Conservation (phyloP, 2,797 vertebrate species). For the Martes flavigula region DNA sequence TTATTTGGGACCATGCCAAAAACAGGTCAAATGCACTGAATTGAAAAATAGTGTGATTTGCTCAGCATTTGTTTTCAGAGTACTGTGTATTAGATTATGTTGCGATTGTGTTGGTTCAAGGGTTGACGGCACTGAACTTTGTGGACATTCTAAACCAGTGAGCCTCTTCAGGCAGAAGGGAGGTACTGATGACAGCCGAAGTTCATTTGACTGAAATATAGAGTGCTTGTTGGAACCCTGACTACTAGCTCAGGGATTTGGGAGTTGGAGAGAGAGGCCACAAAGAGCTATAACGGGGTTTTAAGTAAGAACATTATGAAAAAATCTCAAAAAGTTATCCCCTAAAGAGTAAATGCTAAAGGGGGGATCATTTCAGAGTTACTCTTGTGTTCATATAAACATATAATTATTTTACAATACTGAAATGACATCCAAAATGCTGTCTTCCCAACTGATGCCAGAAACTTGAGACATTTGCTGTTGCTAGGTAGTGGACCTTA, state of each 20-base stretch:
- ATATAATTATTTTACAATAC: constrained; percentile 29
- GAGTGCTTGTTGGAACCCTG: background rate
- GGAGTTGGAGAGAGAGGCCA: background rate
- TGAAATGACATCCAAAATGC: background rate
- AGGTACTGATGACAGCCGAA: background rate
- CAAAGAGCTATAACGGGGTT: background rate
- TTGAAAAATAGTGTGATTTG: background rate
- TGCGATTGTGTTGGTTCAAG: constrained; percentile 18
- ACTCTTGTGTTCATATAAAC: constrained; percentile 19
- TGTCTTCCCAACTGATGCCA: background rate
- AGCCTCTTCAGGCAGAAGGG: background rate
- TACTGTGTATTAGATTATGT: background rate
- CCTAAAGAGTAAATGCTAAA: background rate
- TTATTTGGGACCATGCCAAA: constrained; percentile 2
- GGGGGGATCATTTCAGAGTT: background rate
- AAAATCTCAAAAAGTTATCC: constrained; percentile 10
- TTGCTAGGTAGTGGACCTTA: background rate
- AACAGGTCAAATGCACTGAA: constrained; percentile 39
- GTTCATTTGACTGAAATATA: background rate
- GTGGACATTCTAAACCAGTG: constrained; percentile 9
- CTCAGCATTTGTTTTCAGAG: constrained; percentile 27
- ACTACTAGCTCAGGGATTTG: background rate
- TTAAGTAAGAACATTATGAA: background rate
- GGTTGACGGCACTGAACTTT: background rate
- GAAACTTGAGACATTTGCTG: background rate